Evolutionary conservation across 2,888 invertebrate species (phyloP).

Genomic region (Andrena praecox): DNA sequence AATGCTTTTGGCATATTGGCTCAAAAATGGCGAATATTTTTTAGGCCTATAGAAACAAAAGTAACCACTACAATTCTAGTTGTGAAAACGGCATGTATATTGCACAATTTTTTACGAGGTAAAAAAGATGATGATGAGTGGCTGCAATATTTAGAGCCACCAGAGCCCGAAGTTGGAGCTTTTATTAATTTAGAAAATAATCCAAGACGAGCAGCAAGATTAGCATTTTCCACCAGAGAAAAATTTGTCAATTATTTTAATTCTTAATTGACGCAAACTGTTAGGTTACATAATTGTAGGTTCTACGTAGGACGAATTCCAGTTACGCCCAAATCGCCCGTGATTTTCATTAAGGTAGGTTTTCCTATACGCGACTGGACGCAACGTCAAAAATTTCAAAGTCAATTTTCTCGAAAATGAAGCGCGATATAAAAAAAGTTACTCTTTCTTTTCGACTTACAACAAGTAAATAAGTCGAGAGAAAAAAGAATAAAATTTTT

Average conservation of each 20-base stretch:
- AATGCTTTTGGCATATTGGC: conserved; percentile 3
- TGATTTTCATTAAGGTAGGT: too few relatives aligned
- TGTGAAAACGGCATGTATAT: not conserved
- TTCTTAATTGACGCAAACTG: not conserved
- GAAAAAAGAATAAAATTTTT: too few relatives aligned
- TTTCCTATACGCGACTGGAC: too few relatives aligned
- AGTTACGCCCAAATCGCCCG: too few relatives aligned
- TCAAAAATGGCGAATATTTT: conserved; percentile 6
- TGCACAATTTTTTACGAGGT: conserved; percentile 3
- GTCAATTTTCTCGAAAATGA: too few relatives aligned
- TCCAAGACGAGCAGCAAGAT: conserved; percentile 10
- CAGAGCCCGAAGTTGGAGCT: not conserved
- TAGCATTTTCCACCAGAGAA: conserved; percentile 6
- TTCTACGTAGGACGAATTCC: too few relatives aligned
- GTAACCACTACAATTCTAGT: conserved; percentile 1
- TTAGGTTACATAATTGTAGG: too few relatives aligned
- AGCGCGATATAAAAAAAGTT: too few relatives aligned
- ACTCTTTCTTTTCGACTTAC: too few relatives aligned
- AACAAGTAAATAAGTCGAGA: too few relatives aligned
- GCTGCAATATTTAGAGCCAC: conserved; percentile 2
- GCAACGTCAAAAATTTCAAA: too few relatives aligned
- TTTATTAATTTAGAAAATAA: conserved; percentile 4
- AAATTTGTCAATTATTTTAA: not conserved
- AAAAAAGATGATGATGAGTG: not conserved
- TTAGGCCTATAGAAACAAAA: not conserved